These are phyloP conservation scores for Centroberyx gerrardi DNA, from an alignment of 2,797 vertebrate species.

Conservation along the genomic window DNA sequence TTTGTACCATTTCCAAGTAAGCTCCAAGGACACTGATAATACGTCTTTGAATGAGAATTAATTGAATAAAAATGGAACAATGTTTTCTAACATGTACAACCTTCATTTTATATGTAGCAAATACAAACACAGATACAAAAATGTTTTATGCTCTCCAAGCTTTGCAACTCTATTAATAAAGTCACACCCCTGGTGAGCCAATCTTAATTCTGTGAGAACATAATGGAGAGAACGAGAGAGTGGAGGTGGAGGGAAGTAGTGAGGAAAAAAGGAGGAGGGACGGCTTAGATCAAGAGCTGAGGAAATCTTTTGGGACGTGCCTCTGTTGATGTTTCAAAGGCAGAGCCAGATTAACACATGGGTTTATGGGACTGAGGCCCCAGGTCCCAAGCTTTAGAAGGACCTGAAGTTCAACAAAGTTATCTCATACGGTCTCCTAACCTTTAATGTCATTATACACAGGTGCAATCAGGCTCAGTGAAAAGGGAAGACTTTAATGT, in stretches of 20 bases:
- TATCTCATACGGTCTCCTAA: too few species aligned
- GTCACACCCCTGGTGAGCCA: background rate
- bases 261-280: conserved; percentile 14
- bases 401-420: background rate
- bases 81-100: background rate
- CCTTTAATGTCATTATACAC: background rate
- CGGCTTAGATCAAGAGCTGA: conserved; percentile 14
- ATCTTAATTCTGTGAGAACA: background rate
- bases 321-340: conserved; percentile 35
- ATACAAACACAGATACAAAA: background rate
- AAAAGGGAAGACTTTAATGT: conserved; percentile 1
- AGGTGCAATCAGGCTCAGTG: background rate
- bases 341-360: conserved; percentile 25
- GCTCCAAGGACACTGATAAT: conserved; percentile 22
- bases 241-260: background rate
- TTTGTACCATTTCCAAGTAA: background rate
- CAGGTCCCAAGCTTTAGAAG: conserved; percentile 6
- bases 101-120: background rate
- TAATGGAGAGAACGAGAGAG: conserved; percentile 2
- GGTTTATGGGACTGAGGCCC: conserved; percentile 21
- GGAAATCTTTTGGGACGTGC: conserved; percentile 31
- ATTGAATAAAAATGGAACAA: conserved; percentile 3
- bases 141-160: background rate
- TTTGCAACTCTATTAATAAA: background rate
- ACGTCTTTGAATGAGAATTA: background rate